These are phyloP conservation scores for human DNA, from an alignment of 2,113 vertebrate species.

Conservation along the genomic window DNA sequence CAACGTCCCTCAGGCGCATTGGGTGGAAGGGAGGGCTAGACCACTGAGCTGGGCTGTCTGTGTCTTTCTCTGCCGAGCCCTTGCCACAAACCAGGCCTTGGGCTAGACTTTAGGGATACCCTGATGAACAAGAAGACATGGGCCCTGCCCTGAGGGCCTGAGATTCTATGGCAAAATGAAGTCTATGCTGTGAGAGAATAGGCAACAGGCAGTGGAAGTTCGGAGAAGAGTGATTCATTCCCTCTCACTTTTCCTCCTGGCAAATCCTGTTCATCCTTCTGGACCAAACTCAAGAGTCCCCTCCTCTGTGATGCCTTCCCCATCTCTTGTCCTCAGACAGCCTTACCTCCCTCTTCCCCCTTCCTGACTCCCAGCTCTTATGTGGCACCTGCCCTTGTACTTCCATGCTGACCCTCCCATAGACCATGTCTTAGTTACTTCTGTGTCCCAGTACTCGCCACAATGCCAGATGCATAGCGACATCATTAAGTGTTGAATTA, in stretches of 20 bases:
- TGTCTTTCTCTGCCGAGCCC: background rate
- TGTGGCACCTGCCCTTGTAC: background rate
- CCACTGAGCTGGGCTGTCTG: background rate
- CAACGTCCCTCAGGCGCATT: accelerated
- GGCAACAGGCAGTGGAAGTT: background rate
- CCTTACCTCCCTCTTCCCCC: background rate
- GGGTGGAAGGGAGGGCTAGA: background rate
- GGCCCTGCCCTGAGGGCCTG: background rate
- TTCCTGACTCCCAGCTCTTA: background rate
- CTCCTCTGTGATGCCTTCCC: background rate
- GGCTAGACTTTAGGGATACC: background rate
- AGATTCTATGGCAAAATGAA: background rate
- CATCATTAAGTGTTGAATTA: background rate
- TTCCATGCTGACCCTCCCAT: background rate
- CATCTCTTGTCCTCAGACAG: background rate
- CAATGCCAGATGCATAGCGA: accelerated
- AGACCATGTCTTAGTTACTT: background rate
- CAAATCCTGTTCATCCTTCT: background rate
- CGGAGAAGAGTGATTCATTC: background rate
- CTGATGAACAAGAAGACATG: background rate
- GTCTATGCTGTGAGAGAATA: background rate
- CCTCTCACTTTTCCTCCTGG: background rate
- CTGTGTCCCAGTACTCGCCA: background rate
- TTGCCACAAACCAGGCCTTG: background rate
- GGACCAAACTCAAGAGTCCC: background rate